These are phyloP conservation scores for Puffinus mauretanicus DNA, from an alignment of 2,113 vertebrate genomes.

Conservation along the genomic window DNA sequence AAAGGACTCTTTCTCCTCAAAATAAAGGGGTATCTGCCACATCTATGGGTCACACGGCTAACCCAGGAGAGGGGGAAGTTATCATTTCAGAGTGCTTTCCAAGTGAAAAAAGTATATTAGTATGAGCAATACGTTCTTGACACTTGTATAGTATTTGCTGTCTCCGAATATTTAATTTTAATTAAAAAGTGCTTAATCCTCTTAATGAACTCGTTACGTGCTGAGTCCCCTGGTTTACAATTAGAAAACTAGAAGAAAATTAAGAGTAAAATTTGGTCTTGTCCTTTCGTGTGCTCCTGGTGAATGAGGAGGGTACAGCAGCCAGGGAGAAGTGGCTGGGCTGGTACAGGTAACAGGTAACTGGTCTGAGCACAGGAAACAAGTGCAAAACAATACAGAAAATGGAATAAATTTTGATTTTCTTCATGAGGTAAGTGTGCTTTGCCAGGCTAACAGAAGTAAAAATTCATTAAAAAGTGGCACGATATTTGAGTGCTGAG, in stretches of 20 bases:
- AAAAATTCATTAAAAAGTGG: background rate
- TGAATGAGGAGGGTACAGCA: background rate
- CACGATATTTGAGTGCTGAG: background rate
- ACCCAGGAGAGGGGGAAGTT: background rate
- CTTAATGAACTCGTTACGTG: background rate
- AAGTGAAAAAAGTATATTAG: background rate
- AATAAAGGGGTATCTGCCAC: background rate
- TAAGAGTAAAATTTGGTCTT: background rate
- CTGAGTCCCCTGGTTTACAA: background rate
- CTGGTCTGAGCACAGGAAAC: background rate
- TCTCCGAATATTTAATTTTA: background rate
- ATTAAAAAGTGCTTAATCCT: background rate
- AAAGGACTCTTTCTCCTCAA: background rate
- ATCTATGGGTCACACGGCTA: background rate
- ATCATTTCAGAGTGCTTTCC: background rate
- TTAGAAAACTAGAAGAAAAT: background rate
- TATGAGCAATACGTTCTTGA: background rate
- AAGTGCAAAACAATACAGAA: background rate
- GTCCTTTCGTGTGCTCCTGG: background rate
- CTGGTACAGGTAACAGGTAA: background rate
- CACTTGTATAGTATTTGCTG: background rate
- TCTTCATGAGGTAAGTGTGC: background rate
- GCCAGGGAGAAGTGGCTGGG: fast-evolving
- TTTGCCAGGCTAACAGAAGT: background rate
- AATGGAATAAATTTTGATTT: background rate